phyloP scores from a whole-genome alignment of 2,113 vertebrate genomes.

The Phalacrocorax brasilianus region DNA sequence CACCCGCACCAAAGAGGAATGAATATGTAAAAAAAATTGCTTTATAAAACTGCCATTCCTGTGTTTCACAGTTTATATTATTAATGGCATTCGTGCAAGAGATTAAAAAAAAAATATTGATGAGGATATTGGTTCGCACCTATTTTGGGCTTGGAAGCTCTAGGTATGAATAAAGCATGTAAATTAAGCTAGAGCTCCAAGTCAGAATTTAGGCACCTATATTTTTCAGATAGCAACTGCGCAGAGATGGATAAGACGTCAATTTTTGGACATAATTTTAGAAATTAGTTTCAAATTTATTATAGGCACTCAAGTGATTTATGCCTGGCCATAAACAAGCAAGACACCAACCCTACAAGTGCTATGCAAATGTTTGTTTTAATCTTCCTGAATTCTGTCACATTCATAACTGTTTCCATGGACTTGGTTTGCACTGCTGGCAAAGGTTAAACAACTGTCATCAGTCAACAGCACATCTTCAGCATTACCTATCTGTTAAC shows the following conservation, averaged over 20 bases:
- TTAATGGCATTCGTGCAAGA: neutral
- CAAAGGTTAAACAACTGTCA: neutral
- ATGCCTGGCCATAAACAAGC: neutral
- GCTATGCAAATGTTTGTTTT: neutral
- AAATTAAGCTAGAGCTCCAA: neutral
- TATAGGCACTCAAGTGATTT: neutral
- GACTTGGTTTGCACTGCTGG: neutral
- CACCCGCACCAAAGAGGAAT: neutral
- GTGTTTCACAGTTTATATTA: neutral
- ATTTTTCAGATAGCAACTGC: neutral
- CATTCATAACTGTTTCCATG: neutral
- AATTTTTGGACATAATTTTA: neutral
- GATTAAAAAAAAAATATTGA: neutral
- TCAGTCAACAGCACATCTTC: neutral
- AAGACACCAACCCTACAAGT: neutral
- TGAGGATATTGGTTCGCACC: neutral
- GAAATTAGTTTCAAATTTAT: neutral
- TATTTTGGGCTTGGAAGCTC: neutral
- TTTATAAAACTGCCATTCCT: neutral
- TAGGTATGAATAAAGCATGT: neutral
- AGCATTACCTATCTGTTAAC: neutral
- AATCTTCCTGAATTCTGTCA: neutral
- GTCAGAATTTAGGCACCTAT: neutral
- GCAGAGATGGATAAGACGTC: neutral
- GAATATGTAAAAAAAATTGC: neutral